Evolutionary conservation across 2,113 vertebrate genomes (phyloP).

Genomic region (Symphodus melops): DNA sequence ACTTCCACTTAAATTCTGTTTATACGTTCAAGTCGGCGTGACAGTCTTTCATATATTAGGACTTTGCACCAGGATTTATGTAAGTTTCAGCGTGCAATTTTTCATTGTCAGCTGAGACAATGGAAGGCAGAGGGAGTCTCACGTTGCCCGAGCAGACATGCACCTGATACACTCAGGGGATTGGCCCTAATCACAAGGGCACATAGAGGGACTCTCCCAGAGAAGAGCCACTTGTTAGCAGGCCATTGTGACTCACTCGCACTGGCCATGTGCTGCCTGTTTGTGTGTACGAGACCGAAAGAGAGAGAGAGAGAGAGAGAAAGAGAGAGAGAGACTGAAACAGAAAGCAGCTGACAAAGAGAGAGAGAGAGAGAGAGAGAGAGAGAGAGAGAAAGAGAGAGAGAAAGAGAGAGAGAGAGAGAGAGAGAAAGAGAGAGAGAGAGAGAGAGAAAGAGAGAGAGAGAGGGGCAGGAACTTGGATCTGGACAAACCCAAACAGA

Average conservation of each 20-base stretch:
- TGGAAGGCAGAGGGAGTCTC: slow-evolving; percentile 51
- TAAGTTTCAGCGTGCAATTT: slow-evolving; percentile 10
- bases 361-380: neutral
- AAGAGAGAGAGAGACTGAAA: slow-evolving; percentile 2
- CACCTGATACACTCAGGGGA: slow-evolving; percentile 74
- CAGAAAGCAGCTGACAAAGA: slow-evolving; percentile 15
- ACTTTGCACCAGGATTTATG: slow-evolving; percentile 30
- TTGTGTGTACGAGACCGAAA: slow-evolving; percentile 1
- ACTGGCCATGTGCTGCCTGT: slow-evolving; percentile 73
- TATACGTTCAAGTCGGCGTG: too few relatives aligned
- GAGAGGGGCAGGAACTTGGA: slow-evolving; percentile 6
- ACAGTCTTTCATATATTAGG: slow-evolving; percentile 8
- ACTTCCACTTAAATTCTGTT: neutral
- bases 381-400: slow-evolving; percentile 9
- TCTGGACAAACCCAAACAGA: slow-evolving; percentile 4
- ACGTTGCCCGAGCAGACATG: slow-evolving; percentile 56
- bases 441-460: slow-evolving; percentile 32
- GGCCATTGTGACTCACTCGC: slow-evolving; percentile 73
- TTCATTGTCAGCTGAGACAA: slow-evolving; percentile 54
- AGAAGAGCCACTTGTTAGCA: slow-evolving; percentile 69
- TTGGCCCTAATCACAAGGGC: slow-evolving; percentile 66
- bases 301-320: slow-evolving; percentile 14
- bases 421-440: slow-evolving; percentile 4
- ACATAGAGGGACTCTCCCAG: slow-evolving; percentile 78
- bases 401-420: slow-evolving; percentile 9